Conservation (phyloP, 2,888 invertebrate genomes). For the Meliscaeva auricollis region DNA sequence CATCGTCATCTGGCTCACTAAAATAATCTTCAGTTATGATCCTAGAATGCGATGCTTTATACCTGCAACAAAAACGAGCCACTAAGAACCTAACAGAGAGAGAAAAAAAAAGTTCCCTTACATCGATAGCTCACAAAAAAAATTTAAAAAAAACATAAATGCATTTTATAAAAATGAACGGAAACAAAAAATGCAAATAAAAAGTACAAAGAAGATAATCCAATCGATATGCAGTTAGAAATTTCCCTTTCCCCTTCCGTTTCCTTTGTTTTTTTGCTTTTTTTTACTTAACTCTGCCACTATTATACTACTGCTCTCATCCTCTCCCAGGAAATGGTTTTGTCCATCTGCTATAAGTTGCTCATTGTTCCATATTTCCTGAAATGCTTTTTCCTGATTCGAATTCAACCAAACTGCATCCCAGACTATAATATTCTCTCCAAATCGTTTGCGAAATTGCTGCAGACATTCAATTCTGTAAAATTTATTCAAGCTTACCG, state of each 20-base stretch:
- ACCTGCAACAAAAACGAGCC: not conserved
- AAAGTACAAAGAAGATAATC: conserved; percentile 27
- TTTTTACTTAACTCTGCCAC: not conserved
- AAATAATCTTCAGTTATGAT: conserved; percentile 20
- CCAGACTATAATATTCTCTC: conserved; percentile 9
- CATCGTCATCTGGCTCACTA: conserved; percentile 19
- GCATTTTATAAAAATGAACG: conserved; percentile 2
- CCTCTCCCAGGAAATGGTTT: conserved; percentile 22
- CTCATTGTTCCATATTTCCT: conserved; percentile 42
- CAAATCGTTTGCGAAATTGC: conserved; percentile 27
- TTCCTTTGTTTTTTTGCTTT: conserved; percentile 1
- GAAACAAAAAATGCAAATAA: not conserved
- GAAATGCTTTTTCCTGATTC: conserved; percentile 16
- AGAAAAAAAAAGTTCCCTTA: not conserved
- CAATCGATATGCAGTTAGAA: conserved; percentile 43
- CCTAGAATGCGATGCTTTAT: conserved; percentile 12
- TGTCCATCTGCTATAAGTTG: conserved; percentile 34
- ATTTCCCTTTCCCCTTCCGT: conserved; percentile 21
- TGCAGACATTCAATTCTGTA: conserved; percentile 18
- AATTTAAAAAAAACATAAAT: conserved; percentile 11
- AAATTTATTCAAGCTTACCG: conserved; percentile 12
- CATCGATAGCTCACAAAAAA: not conserved
- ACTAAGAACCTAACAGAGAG: not conserved
- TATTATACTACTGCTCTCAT: not conserved
- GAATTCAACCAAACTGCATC: conserved; percentile 11